Base-by-base conservation (phyloP, 2,113 vertebrate species). In the Hylia prasina region DNA sequence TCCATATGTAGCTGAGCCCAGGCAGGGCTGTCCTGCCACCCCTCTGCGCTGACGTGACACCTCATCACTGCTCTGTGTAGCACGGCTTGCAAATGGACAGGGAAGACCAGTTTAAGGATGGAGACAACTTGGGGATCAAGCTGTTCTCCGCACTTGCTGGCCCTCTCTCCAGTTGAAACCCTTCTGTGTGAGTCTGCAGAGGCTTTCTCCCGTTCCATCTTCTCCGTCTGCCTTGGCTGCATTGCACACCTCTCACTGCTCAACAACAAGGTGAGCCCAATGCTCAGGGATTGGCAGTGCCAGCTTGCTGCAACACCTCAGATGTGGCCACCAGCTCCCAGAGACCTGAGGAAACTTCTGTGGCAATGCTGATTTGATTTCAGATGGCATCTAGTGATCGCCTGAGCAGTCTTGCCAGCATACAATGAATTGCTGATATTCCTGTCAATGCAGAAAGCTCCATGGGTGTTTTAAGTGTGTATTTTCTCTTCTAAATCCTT, bases 401-500 rank as follows among this genome's bases (percentile, higher is more conserved):
- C 89, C 89, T 28, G 90, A 79, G 84, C 91, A 7, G 73, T 35
- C 53, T 76, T 7, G 12, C 82, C 75, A 66, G 87, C 81, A 8
- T 54, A 50, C 58, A 79, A 82, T 20, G 91, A 90, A 63, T 70
- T 90, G 84, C 69, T 91, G 78, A 75, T 95, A 14, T 85, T 93
- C 78, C 71, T 47, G 39, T 82, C 44, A 25, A 23, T 70, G 89
- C 94, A 79, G 30, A 95, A 94, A 82, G 75, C 89, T 95, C 90
- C 0, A 15, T 88, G 94, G 87, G 82, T 72, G 79, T 91, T 91
- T 91, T 58, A 44, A 94, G 58, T 7, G 35, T 58, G 79, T 80
- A 20, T 93, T 94, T 94, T 90, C 84, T 48, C 81, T 87, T 82
- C 87, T 88, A 97, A 96, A 95, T 96, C 93, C 87, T 91, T 96